These are phyloP conservation scores for Zeugodacus cucurbitae DNA, from an alignment of 1,140 invertebrate species.

Conservation along the genomic window DNA sequence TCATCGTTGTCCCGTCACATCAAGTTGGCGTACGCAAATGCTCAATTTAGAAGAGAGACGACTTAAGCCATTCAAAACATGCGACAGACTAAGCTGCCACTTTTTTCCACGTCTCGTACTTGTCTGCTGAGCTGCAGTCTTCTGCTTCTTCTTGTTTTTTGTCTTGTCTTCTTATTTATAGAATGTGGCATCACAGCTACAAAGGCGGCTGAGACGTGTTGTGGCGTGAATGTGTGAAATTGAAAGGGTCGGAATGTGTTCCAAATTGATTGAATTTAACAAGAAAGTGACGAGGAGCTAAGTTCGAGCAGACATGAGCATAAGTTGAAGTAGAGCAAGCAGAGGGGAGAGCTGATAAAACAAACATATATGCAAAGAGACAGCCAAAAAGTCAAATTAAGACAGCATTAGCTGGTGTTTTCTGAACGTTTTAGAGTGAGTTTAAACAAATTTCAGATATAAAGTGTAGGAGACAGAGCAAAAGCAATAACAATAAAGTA, in stretches of 20 bases:
- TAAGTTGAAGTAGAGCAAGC: neutral
- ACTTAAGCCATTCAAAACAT: conserved; percentile 35
- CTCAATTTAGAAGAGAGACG: conserved; percentile 19
- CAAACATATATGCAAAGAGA: neutral
- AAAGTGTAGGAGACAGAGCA: neutral
- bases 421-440: neutral
- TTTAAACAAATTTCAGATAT: neutral
- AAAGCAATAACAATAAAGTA: neutral
- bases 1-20: conserved; percentile 7
- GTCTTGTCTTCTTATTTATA: neutral
- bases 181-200: neutral
- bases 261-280: conserved; percentile 22
- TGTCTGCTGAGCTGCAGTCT: neutral
- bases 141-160: neutral
- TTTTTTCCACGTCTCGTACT: conserved; percentile 7
- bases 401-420: neutral
- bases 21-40: conserved; percentile 35
- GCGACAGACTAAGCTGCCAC: neutral
- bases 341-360: neutral
- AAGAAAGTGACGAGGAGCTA: neutral
- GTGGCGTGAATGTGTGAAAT: neutral
- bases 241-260: neutral
- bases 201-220: neutral
- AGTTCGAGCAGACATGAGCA: neutral
- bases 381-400: neutral